These are phyloP conservation scores for Vicugna pacos DNA, from an alignment of 2,113 vertebrate genomes.

Conservation along the genomic window DNA sequence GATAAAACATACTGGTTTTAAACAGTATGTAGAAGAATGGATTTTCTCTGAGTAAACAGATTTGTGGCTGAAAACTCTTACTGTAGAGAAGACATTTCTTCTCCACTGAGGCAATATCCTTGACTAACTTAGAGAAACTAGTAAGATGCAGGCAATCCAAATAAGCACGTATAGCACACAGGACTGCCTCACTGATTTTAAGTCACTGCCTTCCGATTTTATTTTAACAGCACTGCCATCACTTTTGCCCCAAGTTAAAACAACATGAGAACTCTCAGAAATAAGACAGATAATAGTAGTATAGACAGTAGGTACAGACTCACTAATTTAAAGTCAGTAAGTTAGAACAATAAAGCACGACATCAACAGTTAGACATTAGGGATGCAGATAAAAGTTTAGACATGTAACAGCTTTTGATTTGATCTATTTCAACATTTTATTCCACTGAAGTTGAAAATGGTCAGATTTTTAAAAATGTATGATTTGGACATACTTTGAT, in stretches of 20 bases:
- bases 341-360: background rate
- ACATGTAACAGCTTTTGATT: background rate
- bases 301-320: background rate
- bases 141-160: background rate
- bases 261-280: background rate
- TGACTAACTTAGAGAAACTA: background rate
- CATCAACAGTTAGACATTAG: background rate
- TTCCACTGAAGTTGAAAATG: background rate
- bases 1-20: conserved; percentile 41
- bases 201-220: background rate
- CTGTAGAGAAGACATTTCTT: background rate
- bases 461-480: background rate
- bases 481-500: background rate
- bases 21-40: background rate
- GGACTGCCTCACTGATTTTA: background rate
- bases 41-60: conserved; percentile 12
- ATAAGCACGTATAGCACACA: background rate
- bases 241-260: background rate
- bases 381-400: background rate
- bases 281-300: background rate
- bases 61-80: background rate
- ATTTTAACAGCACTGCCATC: background rate
- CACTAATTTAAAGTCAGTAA: background rate
- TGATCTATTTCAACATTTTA: background rate
- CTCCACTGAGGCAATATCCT: background rate